Evolutionary conservation across 2,797 vertebrate species (phyloP).

Genomic region (Pseudotriccus pelzelni): DNA sequence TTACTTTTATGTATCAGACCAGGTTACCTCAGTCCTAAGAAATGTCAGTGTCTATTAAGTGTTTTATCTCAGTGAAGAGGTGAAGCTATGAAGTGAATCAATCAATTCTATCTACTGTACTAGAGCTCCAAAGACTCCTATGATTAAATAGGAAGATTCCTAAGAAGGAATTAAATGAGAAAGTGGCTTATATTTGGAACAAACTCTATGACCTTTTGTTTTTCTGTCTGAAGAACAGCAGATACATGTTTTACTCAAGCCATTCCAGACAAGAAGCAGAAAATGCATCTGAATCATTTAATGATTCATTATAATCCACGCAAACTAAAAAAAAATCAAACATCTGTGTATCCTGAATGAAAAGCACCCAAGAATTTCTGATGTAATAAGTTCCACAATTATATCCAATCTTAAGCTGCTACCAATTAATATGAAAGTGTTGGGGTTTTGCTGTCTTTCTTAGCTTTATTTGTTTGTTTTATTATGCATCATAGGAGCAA

Average conservation of each 20-base stretch:
- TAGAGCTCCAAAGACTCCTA: not conserved
- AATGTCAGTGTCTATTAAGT: not conserved
- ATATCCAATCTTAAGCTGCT: not conserved
- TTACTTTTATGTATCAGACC: not conserved
- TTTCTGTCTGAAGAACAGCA: not conserved
- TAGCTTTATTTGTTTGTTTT: not conserved
- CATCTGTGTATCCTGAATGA: not conserved
- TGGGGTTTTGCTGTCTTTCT: not conserved
- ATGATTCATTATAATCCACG: not conserved
- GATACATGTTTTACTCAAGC: not conserved
- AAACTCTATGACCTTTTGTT: not conserved
- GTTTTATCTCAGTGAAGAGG: not conserved
- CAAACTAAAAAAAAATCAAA: not conserved
- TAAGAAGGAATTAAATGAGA: not conserved
- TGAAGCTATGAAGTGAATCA: not conserved
- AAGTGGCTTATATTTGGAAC: not conserved
- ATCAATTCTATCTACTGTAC: not conserved
- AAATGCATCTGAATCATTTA: not conserved
- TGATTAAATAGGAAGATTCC: not conserved
- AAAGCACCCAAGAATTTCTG: not conserved
- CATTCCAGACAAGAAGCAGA: not conserved
- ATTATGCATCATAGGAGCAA: not conserved
- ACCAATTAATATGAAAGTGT: not conserved
- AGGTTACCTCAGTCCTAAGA: not conserved
- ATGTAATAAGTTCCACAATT: not conserved